Evolutionary conservation across 2,113 vertebrate species (phyloP).

Genomic region (Otus sunia): DNA sequence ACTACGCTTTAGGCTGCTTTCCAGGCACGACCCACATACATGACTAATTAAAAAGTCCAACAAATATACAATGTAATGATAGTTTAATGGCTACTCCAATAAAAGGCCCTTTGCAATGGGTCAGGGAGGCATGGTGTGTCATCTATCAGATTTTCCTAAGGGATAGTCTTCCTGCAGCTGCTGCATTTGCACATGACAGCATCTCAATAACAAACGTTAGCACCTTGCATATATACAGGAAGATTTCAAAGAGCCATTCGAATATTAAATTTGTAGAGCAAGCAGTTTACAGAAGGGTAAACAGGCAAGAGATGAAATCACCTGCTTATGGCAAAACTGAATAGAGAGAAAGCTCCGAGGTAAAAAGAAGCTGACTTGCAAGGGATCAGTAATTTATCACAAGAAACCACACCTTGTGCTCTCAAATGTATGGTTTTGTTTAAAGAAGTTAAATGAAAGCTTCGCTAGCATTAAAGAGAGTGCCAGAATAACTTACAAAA

Average conservation of each 20-base stretch:
- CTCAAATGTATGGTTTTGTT: neutral
- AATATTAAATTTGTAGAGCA: neutral
- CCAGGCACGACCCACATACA: neutral
- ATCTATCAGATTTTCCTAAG: neutral
- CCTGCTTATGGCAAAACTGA: neutral
- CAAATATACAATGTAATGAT: fast-evolving
- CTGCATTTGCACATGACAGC: neutral
- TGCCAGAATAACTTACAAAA: neutral
- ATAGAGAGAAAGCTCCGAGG: neutral
- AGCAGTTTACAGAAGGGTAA: neutral
- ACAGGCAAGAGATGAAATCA: neutral
- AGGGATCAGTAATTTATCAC: neutral
- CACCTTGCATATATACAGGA: neutral
- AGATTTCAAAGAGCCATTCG: neutral
- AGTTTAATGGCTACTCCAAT: neutral
- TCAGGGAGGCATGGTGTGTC: fast-evolving
- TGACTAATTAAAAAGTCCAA: neutral
- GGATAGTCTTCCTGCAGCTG: neutral
- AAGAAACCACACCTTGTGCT: neutral
- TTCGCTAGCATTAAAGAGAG: neutral
- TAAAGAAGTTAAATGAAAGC: constrained; percentile 1
- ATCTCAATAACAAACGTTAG: fast-evolving
- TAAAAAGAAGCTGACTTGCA: neutral
- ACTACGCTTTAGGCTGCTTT: neutral
- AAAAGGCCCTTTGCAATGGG: neutral